A percentile compares a stretch with the other conserved stretches of the same genome.
phyloP scores from a whole-genome alignment of 2,797 vertebrate species.

The Acestrorhynchus altus region DNA sequence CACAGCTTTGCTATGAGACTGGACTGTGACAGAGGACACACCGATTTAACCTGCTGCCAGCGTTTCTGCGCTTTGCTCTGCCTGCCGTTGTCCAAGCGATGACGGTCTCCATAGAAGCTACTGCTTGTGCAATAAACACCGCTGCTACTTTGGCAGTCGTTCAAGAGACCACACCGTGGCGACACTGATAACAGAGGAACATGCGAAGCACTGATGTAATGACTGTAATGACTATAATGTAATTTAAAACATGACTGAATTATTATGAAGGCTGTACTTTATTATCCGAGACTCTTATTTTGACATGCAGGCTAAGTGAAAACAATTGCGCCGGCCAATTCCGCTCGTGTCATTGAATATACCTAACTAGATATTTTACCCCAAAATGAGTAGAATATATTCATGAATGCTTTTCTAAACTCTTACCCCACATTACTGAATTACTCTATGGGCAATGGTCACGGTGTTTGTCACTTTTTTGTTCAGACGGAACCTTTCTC shows the following conservation, averaged over 20 bases:
- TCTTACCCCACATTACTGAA: too few species aligned
- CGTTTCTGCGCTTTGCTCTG: neutral
- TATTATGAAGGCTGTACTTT: neutral
- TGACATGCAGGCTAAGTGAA: neutral
- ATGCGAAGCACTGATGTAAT: neutral
- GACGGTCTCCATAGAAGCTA: neutral
- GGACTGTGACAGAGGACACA: neutral
- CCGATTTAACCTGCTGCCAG: neutral
- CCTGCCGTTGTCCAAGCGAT: neutral
- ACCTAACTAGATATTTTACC: too few species aligned
- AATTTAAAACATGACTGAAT: neutral
- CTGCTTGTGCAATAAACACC: neutral
- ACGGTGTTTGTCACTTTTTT: neutral
- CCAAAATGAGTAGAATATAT: too few species aligned
- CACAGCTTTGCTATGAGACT: neutral
- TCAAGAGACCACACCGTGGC: neutral
- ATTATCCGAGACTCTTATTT: constrained; percentile 6
- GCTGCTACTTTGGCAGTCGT: neutral
- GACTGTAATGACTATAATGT: too few species aligned
- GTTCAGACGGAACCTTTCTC: neutral
- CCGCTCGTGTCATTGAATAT: neutral
- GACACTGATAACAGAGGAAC: too few species aligned
- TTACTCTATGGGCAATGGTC: too few species aligned
- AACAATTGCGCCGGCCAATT: too few species aligned
- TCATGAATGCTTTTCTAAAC: neutral